phyloP scores from a whole-genome alignment of 2,888 invertebrate genomes.

The Boloria euphrosyne region DNA sequence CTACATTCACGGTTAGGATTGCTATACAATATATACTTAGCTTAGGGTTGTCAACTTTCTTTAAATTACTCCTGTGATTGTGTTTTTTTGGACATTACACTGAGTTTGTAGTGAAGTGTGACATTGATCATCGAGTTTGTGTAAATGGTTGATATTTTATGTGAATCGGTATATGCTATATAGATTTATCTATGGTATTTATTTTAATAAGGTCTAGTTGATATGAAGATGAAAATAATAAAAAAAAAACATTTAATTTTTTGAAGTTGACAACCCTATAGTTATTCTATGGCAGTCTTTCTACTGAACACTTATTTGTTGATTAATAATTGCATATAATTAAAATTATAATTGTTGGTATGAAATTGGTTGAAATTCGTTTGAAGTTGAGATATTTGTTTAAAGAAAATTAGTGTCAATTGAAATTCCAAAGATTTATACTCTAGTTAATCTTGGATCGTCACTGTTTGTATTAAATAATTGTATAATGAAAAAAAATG shows the following conservation, averaged over 20 bases:
- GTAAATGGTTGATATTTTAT: too few relatives aligned
- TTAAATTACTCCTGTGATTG: neutral
- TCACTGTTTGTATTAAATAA: conserved; percentile 10
- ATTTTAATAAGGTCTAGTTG: too few relatives aligned
- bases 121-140: too few relatives aligned
- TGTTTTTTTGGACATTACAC: neutral
- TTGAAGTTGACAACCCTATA: conserved; percentile 14
- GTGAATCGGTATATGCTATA: too few relatives aligned
- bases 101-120: too few relatives aligned
- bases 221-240: neutral
- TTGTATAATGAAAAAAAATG: neutral
- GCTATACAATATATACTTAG: neutral
- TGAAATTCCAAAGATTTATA: conserved; percentile 15
- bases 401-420: conserved; percentile 20
- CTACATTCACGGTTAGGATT: neutral
- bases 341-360: conserved; percentile 14
- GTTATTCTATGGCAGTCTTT: neutral
- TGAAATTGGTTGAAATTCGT: conserved; percentile 8
- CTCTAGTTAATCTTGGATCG: conserved; percentile 12
- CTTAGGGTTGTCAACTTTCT: conserved; percentile 12
- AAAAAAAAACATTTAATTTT: neutral
- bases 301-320: conserved; percentile 13
- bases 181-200: too few relatives aligned
- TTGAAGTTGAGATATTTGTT: conserved; percentile 15
- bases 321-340: conserved; percentile 5